Evolutionary conservation across 1,140 invertebrate genomes (phyloP).

Genomic region (Eurosta solidaginis): DNA sequence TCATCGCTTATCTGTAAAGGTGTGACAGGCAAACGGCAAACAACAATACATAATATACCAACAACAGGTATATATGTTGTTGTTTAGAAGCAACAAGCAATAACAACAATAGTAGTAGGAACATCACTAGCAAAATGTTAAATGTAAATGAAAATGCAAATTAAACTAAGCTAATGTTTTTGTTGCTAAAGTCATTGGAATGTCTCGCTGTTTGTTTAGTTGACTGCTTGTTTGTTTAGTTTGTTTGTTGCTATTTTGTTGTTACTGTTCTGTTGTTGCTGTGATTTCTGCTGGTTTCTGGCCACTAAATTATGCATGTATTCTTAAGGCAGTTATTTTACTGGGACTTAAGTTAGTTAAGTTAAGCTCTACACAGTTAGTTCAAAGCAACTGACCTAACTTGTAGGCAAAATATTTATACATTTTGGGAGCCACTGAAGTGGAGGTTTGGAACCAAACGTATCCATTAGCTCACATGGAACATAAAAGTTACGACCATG

Average conservation of each 20-base stretch:
- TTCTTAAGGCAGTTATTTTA: no score
- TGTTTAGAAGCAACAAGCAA: background rate
- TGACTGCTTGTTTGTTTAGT: background rate
- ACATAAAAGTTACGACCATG: no score
- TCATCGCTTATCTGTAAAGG: background rate
- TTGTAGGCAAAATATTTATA: no score
- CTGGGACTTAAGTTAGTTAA: no score
- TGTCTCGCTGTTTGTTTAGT: background rate
- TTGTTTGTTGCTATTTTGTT: background rate
- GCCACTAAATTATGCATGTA: no score
- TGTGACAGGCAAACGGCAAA: background rate
- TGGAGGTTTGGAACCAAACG: no score
- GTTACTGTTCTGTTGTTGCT: background rate
- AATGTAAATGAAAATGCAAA: slow-evolving; percentile 16
- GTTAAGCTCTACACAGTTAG: no score
- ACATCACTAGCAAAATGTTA: background rate
- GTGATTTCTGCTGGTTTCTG: background rate
- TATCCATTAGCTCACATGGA: no score
- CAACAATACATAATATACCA: background rate
- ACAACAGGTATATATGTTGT: background rate
- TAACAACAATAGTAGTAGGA: background rate
- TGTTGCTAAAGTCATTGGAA: slow-evolving; percentile 9
- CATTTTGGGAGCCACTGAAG: no score
- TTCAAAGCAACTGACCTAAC: no score
- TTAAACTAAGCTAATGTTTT: slow-evolving; percentile 7